Evolutionary conservation across 2,113 vertebrate species (phyloP).

Genomic region (Hipposideros armiger): DNA sequence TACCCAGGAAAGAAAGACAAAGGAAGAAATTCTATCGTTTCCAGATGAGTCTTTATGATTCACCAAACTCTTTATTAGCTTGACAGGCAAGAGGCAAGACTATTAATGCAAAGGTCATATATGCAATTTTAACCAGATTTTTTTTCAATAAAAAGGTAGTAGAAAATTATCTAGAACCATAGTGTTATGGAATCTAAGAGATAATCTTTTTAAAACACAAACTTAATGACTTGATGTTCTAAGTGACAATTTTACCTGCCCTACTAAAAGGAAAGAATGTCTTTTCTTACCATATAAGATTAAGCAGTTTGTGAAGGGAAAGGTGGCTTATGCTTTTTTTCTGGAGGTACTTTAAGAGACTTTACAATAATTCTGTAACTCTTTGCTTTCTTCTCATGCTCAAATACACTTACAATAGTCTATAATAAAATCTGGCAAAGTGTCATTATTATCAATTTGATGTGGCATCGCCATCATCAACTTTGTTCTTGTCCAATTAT

Average conservation of each 20-base stretch:
- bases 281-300: conserved; percentile 70
- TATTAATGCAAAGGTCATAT: conserved; percentile 93
- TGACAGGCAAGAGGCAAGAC: conserved; percentile 91
- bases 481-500: conserved; percentile 67
- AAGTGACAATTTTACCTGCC: conserved; percentile 88
- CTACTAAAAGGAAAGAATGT: conserved; percentile 81
- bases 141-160: conserved; percentile 88
- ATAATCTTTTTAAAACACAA: conserved; percentile 84
- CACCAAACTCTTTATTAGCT: conserved; percentile 90
- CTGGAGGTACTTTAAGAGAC: conserved; percentile 65
- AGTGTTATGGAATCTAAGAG: conserved; percentile 85
- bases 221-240: conserved; percentile 84
- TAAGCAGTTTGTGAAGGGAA: conserved; percentile 76
- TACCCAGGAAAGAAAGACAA: conserved; percentile 92
- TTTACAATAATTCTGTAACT: conserved; percentile 51
- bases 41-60: conserved; percentile 91
- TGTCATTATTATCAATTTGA: conserved; percentile 3
- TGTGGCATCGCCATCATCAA: conserved; percentile 33
- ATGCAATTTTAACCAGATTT: conserved; percentile 89
- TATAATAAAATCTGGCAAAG: conserved; percentile 56
- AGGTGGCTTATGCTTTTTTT: conserved; percentile 66
- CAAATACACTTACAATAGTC: conserved; percentile 34
- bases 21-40: conserved; percentile 91
- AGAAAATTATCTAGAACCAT: conserved; percentile 89
- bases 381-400: conserved; percentile 75